Evolutionary conservation across 2,888 invertebrate genomes (phyloP).

Genomic region (Pomacea canaliculata): DNA sequence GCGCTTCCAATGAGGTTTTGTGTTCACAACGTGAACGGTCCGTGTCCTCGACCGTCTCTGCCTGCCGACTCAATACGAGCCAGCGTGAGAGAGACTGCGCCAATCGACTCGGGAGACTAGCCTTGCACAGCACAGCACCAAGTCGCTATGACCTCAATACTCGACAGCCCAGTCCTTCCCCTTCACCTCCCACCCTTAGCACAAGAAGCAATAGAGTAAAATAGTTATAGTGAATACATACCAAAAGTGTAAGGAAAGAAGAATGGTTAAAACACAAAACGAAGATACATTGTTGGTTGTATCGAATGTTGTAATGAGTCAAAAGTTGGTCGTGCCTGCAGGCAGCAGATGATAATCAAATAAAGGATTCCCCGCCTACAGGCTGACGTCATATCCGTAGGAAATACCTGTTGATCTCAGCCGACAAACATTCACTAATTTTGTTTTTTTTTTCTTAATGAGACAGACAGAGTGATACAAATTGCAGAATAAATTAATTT

Average conservation of each 20-base stretch:
- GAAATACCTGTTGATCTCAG: slow-evolving; percentile 33
- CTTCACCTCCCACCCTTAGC: slow-evolving; percentile 3
- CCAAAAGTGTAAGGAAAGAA: neutral
- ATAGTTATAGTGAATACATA: neutral
- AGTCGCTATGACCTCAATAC: slow-evolving; percentile 28
- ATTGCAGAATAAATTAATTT: neutral
- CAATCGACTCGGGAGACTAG: slow-evolving; percentile 6
- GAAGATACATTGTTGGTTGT: neutral
- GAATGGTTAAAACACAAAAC: neutral
- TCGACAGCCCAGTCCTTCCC: slow-evolving; percentile 4
- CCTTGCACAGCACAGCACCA: neutral
- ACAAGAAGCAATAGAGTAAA: neutral
- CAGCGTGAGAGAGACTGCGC: slow-evolving; percentile 1
- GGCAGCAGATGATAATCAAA: slow-evolving; percentile 36
- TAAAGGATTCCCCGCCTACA: slow-evolving; percentile 60
- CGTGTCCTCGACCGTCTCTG: slow-evolving; percentile 14
- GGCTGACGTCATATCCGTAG: slow-evolving; percentile 52
- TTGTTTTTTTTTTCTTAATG: neutral
- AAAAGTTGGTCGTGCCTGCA: slow-evolving; percentile 21
- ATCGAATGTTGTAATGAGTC: slow-evolving; percentile 12
- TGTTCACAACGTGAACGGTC: slow-evolving; percentile 6
- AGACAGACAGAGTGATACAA: neutral
- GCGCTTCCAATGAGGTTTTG: neutral
- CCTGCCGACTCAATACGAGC: neutral
- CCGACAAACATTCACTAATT: neutral